These are phyloP conservation scores for Phalacrocorax brasilianus DNA, from an alignment of 2,113 vertebrate species.

Conservation along the genomic window DNA sequence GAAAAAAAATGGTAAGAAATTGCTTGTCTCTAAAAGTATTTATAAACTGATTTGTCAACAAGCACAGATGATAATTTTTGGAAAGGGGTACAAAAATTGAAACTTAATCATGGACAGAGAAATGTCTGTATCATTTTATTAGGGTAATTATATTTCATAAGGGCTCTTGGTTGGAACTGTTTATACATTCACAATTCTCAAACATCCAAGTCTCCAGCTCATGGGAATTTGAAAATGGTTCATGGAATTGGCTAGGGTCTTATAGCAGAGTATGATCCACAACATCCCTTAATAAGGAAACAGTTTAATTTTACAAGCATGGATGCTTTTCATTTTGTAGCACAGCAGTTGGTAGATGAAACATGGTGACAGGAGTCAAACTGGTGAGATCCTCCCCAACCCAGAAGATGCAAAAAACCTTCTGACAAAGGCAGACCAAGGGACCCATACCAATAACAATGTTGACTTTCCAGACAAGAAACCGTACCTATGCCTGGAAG, in stretches of 20 bases:
- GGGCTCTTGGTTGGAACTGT: background rate
- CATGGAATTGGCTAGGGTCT: background rate
- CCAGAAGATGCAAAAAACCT: background rate
- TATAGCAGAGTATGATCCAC: background rate
- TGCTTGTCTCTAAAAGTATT: background rate
- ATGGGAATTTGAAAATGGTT: background rate
- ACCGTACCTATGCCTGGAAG: background rate
- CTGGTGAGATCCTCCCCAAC: background rate
- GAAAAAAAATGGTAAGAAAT: background rate
- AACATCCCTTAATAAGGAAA: background rate
- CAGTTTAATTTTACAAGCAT: background rate
- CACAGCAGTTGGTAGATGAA: slow-evolving; percentile 2
- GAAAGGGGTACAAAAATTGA: background rate
- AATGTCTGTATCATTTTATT: background rate
- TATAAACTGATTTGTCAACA: background rate
- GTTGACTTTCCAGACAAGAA: background rate
- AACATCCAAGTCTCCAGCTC: background rate
- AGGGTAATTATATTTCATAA: background rate
- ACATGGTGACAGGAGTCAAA: background rate
- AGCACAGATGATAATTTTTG: background rate
- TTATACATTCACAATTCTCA: background rate
- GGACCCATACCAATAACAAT: background rate
- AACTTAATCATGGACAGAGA: background rate
- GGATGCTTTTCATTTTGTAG: background rate
- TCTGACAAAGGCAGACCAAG: background rate